phyloP scores from a whole-genome alignment of 2,797 vertebrate species.

The Onychomys leucogaster region DNA sequence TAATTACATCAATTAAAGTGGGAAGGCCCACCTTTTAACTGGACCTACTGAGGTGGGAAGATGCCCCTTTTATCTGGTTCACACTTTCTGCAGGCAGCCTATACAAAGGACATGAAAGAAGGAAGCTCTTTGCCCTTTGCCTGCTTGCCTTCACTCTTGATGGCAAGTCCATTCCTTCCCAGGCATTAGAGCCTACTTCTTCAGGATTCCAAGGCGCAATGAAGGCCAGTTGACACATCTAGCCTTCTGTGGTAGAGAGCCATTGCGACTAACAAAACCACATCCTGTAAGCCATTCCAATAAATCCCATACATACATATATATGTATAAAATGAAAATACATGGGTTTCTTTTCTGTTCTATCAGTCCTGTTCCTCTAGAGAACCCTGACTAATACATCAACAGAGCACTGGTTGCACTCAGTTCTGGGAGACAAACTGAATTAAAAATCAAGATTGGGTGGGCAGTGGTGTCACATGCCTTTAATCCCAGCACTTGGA shows the following conservation, averaged over 20 bases:
- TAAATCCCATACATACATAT: neutral
- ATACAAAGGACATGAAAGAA: neutral
- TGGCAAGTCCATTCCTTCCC: neutral
- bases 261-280: neutral
- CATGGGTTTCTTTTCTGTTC: neutral
- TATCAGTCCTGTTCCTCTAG: neutral
- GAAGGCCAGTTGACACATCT: neutral
- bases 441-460: slow-evolving; percentile 35
- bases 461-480: no score
- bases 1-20: neutral
- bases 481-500: no score
- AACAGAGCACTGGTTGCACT: neutral
- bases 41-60: neutral
- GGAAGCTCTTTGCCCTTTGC: neutral
- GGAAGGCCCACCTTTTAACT: neutral
- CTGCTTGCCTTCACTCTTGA: neutral
- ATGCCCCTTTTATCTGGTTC: neutral
- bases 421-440: slow-evolving; percentile 7
- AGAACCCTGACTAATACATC: no score
- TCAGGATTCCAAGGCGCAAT: neutral
- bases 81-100: neutral
- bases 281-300: neutral
- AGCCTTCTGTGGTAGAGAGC: neutral
- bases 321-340: neutral
- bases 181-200: neutral